Conservation (phyloP, 2,888 invertebrate genomes). For the Parelbella ahira region DNA sequence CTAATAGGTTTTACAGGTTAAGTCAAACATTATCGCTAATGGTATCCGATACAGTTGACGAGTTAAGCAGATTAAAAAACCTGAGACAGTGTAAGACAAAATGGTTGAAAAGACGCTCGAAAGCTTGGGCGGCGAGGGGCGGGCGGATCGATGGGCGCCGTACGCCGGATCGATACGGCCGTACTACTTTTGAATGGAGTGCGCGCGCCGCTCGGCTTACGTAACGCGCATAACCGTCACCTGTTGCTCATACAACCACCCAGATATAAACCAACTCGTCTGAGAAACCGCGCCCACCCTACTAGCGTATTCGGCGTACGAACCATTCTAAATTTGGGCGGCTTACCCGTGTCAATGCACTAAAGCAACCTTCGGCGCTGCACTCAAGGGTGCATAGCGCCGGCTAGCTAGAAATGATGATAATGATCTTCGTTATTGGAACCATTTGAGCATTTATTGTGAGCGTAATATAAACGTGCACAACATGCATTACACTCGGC, state of each 20-base stretch:
- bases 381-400: slow-evolving; percentile 79
- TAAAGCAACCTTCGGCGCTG: slow-evolving; percentile 71
- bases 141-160: slow-evolving; percentile 60
- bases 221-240: slow-evolving; percentile 70
- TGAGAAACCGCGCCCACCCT: slow-evolving; percentile 40
- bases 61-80: slow-evolving; percentile 33
- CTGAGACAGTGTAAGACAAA: slow-evolving; percentile 49
- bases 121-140: slow-evolving; percentile 41
- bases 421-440: slow-evolving; percentile 69
- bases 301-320: slow-evolving; percentile 28
- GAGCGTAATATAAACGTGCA: slow-evolving; percentile 10
- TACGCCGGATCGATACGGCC: slow-evolving; percentile 69
- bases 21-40: too few species aligned
- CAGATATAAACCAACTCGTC: slow-evolving; percentile 57
- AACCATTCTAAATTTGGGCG: slow-evolving; percentile 44
- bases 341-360: slow-evolving; percentile 70
- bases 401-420: slow-evolving; percentile 52
- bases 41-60: slow-evolving; percentile 5
- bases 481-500: slow-evolving; percentile 3
- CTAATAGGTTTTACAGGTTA: too few species aligned
- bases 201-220: slow-evolving; percentile 73
- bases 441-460: slow-evolving; percentile 27
- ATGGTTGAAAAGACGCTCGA: slow-evolving; percentile 54
- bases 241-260: slow-evolving; percentile 74
- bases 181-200: slow-evolving; percentile 72